These are phyloP conservation scores for Lacanobia oleracea DNA, from an alignment of 2,888 invertebrate species.

Conservation along the genomic window DNA sequence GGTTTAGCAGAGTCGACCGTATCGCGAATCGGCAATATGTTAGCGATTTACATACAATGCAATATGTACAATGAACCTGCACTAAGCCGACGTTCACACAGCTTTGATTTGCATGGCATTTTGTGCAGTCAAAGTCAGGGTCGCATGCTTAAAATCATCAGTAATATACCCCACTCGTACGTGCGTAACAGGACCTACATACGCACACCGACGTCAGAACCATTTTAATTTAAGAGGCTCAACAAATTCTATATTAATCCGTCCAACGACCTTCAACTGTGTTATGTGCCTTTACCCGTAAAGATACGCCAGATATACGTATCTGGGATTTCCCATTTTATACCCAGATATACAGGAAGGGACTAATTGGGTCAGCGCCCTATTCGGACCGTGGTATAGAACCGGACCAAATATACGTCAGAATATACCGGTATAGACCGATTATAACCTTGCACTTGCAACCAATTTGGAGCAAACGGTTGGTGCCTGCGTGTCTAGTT, in stretches of 20 bases:
- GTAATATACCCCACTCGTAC: neutral
- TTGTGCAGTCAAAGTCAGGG: neutral
- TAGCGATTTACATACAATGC: conserved; percentile 22
- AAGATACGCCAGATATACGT: neutral
- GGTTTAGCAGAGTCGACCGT: neutral
- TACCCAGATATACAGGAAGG: conserved; percentile 17
- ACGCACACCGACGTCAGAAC: neutral
- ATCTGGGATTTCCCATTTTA: neutral
- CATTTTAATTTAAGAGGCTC: neutral
- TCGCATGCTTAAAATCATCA: neutral
- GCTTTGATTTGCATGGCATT: neutral
- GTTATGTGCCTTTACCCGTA: neutral
- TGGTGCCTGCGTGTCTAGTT: conserved; percentile 43
- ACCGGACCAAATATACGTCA: conserved; percentile 21
- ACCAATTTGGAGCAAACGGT: conserved; percentile 36
- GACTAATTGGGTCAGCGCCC: conserved; percentile 51
- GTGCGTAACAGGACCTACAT: neutral
- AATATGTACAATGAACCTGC: neutral
- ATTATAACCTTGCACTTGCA: conserved; percentile 58
- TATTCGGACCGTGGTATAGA: conserved; percentile 10
- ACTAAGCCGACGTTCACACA: neutral
- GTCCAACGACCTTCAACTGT: conserved; percentile 9
- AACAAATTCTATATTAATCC: neutral
- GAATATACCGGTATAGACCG: conserved; percentile 39
- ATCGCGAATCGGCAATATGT: conserved; percentile 23